A percentile compares a stretch with the other conserved stretches of the same genome.
Evolutionary conservation across 2,888 invertebrate genomes (phyloP).

Genomic region (Sesamia inferens): DNA sequence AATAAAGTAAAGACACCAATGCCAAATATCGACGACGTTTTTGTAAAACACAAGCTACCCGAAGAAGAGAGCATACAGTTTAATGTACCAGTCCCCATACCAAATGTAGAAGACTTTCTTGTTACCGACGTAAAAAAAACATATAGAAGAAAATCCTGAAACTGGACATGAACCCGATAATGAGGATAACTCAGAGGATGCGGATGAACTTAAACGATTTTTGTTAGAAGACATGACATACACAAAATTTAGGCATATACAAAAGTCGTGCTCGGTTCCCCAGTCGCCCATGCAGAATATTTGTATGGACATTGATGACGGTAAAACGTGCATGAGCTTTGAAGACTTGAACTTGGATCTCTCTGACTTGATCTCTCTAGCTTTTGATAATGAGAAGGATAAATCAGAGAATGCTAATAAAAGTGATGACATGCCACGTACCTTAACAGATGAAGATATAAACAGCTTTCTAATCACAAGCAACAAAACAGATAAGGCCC

Average conservation of each 20-base stretch:
- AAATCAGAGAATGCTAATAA: slow-evolving; percentile 76
- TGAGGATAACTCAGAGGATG: slow-evolving; percentile 57
- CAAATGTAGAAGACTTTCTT: slow-evolving; percentile 73
- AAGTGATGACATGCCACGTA: slow-evolving; percentile 81
- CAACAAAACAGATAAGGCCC: slow-evolving; percentile 67
- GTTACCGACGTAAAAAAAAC: slow-evolving; percentile 59
- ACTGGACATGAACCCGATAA: slow-evolving; percentile 45
- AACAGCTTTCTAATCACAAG: slow-evolving; percentile 84
- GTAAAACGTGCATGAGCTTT: slow-evolving; percentile 84
- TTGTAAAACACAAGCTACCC: slow-evolving; percentile 74
- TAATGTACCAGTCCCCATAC: slow-evolving; percentile 72
- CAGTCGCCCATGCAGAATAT: slow-evolving; percentile 85
- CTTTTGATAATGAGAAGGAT: slow-evolving; percentile 82
- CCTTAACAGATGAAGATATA: slow-evolving; percentile 85
- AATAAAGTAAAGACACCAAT: slow-evolving; percentile 66
- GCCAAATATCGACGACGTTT: slow-evolving; percentile 79
- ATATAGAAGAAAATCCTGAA: slow-evolving; percentile 49
- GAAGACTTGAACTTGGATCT: slow-evolving; percentile 85
- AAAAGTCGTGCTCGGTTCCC: slow-evolving; percentile 84
- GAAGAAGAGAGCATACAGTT: slow-evolving; percentile 70
- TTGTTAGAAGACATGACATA: slow-evolving; percentile 82
- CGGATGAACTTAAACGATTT: slow-evolving; percentile 80
- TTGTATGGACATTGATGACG: slow-evolving; percentile 81
- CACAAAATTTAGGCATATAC: slow-evolving; percentile 78
- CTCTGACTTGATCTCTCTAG: slow-evolving; percentile 81